phyloP scores from a whole-genome alignment of 1,140 invertebrate genomes.

The Callitettix versicolor region DNA sequence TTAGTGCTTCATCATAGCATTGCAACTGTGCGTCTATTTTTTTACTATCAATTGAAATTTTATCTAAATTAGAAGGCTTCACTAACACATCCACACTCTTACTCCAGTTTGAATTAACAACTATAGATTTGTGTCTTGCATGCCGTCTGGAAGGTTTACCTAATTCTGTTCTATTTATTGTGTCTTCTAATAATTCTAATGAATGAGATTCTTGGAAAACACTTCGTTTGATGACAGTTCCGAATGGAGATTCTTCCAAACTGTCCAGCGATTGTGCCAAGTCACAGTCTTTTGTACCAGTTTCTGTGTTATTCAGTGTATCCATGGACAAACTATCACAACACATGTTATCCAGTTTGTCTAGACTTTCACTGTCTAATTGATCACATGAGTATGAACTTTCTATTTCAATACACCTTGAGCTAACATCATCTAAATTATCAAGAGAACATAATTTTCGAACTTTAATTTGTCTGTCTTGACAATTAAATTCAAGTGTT shows the following conservation, averaged over 20 bases:
- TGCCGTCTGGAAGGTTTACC: slow-evolving; percentile 12
- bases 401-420: slow-evolving; percentile 16
- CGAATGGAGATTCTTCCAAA: slow-evolving; percentile 6
- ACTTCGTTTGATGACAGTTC: slow-evolving; percentile 20
- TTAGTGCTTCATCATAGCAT: slow-evolving; percentile 28
- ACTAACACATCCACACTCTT: slow-evolving; percentile 20
- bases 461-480: background rate
- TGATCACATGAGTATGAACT: slow-evolving; percentile 21
- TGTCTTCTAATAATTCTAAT: slow-evolving; percentile 22
- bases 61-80: slow-evolving; percentile 9
- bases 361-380: slow-evolving; percentile 12
- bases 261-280: slow-evolving; percentile 9
- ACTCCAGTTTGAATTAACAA: slow-evolving; percentile 18
- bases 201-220: slow-evolving; percentile 24
- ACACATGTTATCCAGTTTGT: background rate
- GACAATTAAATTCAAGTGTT: background rate
- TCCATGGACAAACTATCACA: background rate
- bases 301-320: background rate
- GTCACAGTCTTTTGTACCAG: slow-evolving; percentile 1
- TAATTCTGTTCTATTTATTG: slow-evolving; percentile 7
- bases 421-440: slow-evolving; percentile 13
- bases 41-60: slow-evolving; percentile 13
- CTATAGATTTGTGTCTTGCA: slow-evolving; percentile 22
- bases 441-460: slow-evolving; percentile 10
- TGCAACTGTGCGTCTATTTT: slow-evolving; percentile 27